Conservation (phyloP, 2,113 vertebrate species). For the Carlito syrichta region DNA sequence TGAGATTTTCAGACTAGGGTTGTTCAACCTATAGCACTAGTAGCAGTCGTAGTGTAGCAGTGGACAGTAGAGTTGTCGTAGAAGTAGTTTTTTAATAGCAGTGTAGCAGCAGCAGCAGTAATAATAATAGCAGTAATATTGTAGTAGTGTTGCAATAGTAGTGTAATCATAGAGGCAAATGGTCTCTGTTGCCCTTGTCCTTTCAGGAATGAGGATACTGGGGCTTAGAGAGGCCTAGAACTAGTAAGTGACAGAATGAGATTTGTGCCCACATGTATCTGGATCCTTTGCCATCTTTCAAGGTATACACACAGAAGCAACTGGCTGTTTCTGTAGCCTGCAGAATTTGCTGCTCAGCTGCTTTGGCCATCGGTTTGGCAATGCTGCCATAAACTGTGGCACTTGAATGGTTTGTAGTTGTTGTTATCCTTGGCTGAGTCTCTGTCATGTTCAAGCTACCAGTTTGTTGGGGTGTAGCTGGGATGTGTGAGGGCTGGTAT, state of each 20-base stretch:
- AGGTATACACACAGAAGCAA: not conserved
- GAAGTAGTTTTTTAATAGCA: not conserved
- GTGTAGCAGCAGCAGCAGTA: too few species aligned
- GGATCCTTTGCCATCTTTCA: not conserved
- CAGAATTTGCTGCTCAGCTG: not conserved
- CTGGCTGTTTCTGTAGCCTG: not conserved
- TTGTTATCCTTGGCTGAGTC: not conserved
- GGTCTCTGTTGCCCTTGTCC: not conserved
- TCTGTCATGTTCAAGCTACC: not conserved
- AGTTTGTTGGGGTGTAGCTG: not conserved
- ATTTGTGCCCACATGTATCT: too few species aligned
- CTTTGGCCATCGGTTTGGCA: rapidly evolving
- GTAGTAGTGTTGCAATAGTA: too few species aligned
- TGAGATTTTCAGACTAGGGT: not conserved
- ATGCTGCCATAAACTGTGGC: rapidly evolving
- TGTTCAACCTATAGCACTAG: too few species aligned
- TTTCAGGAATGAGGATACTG: not conserved
- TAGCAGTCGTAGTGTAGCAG: rapidly evolving
- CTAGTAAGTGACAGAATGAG: not conserved
- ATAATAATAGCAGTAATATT: too few species aligned
- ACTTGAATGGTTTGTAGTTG: not conserved
- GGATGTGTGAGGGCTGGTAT: not conserved
- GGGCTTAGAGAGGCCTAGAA: not conserved
- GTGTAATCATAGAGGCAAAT: too few species aligned
- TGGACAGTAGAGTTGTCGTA: rapidly evolving